phyloP scores from a whole-genome alignment of 2,888 invertebrate species.

The Eulithis prunata region DNA sequence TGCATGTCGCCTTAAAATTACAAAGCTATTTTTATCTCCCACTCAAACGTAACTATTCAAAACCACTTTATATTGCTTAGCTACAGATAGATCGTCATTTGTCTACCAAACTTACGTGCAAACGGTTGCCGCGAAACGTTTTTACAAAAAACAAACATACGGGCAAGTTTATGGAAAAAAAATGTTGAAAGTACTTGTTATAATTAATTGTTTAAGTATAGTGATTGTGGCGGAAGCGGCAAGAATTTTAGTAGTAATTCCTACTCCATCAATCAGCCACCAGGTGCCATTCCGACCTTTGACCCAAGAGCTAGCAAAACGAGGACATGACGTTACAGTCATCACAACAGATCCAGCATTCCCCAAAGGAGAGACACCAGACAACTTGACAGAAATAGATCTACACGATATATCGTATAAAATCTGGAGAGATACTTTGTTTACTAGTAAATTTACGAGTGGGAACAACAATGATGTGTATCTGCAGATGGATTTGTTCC shows the following conservation, averaged over 20 bases:
- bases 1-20: too few species aligned
- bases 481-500: constrained; percentile 23
- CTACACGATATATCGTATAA: constrained; percentile 49
- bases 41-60: too few species aligned
- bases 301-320: constrained; percentile 62
- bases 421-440: constrained; percentile 40
- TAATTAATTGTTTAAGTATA: constrained; percentile 16
- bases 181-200: neutral
- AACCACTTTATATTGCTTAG: too few species aligned
- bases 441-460: constrained; percentile 16
- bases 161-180: neutral
- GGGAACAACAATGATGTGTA: constrained; percentile 19
- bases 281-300: constrained; percentile 69
- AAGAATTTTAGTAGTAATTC: constrained; percentile 53
- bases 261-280: constrained; percentile 73
- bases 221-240: constrained; percentile 38
- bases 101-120: too few species aligned
- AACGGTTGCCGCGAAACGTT: too few species aligned
- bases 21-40: too few species aligned
- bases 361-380: constrained; percentile 47
- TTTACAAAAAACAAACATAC: too few species aligned
- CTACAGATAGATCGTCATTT: too few species aligned
- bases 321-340: constrained; percentile 73
- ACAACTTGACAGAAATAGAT: constrained; percentile 66
- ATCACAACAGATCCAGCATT: constrained; percentile 69